These are phyloP conservation scores for Bombus superbus DNA, from an alignment of 1,140 invertebrate species.

Conservation along the genomic window DNA sequence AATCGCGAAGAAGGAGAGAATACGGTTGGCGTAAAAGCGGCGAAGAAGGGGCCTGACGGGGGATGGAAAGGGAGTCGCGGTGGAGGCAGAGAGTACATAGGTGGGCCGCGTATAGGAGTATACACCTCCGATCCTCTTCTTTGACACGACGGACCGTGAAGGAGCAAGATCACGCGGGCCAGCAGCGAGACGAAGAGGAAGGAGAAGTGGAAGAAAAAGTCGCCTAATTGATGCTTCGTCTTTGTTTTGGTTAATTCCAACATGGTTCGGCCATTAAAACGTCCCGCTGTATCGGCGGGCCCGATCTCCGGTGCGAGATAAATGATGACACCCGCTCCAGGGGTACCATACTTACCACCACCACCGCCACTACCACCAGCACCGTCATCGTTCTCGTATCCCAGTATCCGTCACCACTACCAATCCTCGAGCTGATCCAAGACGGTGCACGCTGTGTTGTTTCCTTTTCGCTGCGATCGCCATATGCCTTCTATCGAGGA, in stretches of 20 bases:
- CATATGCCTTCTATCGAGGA: too few species aligned
- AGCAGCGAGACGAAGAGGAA: constrained; percentile 53
- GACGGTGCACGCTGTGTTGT: constrained; percentile 39
- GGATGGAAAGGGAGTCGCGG: background rate
- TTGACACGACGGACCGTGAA: constrained; percentile 47
- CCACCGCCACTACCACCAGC: constrained; percentile 70
- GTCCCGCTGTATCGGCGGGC: constrained; percentile 82
- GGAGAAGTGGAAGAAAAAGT: constrained; percentile 81
- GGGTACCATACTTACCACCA: constrained; percentile 82
- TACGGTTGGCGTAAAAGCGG: background rate
- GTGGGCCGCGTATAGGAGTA: constrained; percentile 54
- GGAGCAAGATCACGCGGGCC: constrained; percentile 25
- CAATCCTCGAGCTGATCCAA: constrained; percentile 45
- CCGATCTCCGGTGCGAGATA: constrained; percentile 83
- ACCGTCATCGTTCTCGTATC: constrained; percentile 63
- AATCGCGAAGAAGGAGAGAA: constrained; percentile 6
- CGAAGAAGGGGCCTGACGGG: constrained; percentile 1
- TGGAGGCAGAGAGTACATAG: constrained; percentile 52
- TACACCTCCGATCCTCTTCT: constrained; percentile 65
- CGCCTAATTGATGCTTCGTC: constrained; percentile 85
- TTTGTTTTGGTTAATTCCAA: constrained; percentile 86
- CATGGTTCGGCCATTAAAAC: constrained; percentile 85
- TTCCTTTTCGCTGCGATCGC: constrained; percentile 29
- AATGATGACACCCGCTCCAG: constrained; percentile 83
- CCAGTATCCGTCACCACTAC: constrained; percentile 58